These are phyloP conservation scores for Megastigmus dorsalis DNA, from an alignment of 2,888 invertebrate species.

Conservation along the genomic window DNA sequence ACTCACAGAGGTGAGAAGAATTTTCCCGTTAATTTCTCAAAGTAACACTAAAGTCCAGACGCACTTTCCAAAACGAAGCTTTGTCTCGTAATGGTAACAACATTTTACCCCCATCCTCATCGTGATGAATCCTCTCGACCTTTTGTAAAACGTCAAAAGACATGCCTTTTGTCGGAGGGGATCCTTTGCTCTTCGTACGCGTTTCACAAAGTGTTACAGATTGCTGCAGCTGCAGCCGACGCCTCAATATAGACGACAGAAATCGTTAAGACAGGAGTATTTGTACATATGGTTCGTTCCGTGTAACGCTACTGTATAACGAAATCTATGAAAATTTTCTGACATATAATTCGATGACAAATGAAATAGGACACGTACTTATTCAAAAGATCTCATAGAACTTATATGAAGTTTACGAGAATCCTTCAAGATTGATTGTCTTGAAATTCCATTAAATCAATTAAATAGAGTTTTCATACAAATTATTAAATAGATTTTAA, in stretches of 20 bases:
- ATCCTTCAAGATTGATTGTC: too few relatives aligned
- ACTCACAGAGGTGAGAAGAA: conserved; percentile 13
- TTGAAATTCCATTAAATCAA: too few relatives aligned
- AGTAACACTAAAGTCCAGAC: conserved; percentile 3
- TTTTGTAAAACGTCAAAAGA: conserved; percentile 31
- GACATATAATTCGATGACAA: too few relatives aligned
- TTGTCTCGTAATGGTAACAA: not conserved
- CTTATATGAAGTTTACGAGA: too few relatives aligned
- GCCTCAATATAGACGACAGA: conserved; percentile 37
- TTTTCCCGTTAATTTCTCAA: conserved; percentile 32
- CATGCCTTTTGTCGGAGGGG: not conserved
- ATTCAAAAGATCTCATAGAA: too few relatives aligned
- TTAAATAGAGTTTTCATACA: too few relatives aligned
- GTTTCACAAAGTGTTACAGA: not conserved
- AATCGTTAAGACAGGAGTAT: conserved; percentile 36
- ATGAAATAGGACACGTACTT: too few relatives aligned
- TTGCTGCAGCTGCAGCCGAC: not conserved
- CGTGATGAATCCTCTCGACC: conserved; percentile 1
- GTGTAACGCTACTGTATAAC: too few relatives aligned
- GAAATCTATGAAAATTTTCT: too few relatives aligned
- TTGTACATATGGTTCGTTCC: too few relatives aligned
- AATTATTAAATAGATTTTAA: too few relatives aligned
- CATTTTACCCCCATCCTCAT: conserved; percentile 11
- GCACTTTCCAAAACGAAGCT: not conserved
- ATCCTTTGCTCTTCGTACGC: not conserved